These are phyloP conservation scores for Scaeva pyrastri DNA, from an alignment of 2,888 invertebrate genomes.

Conservation along the genomic window DNA sequence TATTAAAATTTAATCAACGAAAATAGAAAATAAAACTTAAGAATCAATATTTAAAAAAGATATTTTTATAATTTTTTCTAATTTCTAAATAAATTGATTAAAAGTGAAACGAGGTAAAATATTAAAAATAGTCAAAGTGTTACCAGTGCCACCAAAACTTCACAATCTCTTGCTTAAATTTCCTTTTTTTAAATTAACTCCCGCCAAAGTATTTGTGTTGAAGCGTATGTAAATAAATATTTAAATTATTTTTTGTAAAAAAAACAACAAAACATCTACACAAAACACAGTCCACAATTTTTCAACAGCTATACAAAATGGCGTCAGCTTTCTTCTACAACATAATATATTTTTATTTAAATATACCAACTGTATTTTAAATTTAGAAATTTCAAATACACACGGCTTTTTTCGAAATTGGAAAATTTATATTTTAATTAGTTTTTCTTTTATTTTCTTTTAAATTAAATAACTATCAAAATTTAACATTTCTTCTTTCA, in stretches of 20 bases:
- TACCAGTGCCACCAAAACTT: no score
- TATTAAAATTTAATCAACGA: no score
- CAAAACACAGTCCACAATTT: constrained; percentile 11
- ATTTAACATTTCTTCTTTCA: constrained; percentile 7
- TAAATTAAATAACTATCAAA: neutral
- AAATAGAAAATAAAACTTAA: no score
- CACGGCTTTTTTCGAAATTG: constrained; percentile 67
- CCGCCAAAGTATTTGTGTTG: constrained; percentile 25
- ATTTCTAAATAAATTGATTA: no score
- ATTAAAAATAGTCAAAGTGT: no score
- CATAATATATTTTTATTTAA: constrained; percentile 12
- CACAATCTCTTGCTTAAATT: constrained; percentile 35
- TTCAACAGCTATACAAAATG: constrained; percentile 27
- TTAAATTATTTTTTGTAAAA: neutral
- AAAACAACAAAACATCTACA: constrained; percentile 10
- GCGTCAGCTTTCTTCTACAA: constrained; percentile 39
- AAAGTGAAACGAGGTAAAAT: no score
- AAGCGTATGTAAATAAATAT: constrained; percentile 12
- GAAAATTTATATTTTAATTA: constrained; percentile 36
- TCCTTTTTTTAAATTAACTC: neutral
- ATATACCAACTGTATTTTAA: neutral
- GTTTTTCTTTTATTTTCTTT: constrained; percentile 5
- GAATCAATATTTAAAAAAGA: no score
- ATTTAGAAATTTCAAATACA: constrained; percentile 38
- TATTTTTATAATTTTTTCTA: no score